Evolutionary conservation across 2,888 invertebrate genomes (phyloP), one percentile per base, ranked within the genome.

Genomic region (Dryadula phaetusa): DNA sequence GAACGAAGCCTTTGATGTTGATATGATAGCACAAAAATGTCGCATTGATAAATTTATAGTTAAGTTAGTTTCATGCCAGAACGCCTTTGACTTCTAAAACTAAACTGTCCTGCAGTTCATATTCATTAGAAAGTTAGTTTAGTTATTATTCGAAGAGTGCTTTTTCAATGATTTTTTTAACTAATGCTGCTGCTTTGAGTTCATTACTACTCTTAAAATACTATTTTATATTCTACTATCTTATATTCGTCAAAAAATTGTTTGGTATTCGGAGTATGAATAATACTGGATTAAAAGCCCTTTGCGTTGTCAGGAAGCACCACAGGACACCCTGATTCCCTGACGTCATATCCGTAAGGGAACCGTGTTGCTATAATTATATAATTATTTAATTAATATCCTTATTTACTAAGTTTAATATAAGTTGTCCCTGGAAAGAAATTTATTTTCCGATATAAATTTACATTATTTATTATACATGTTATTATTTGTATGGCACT

Each of bases 41-140:
- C 5, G 40, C 22, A 37, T 60, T 49, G 34, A 52, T 14, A 22
- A 32, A 54, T n/a, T 40, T 32, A 56, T 14, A 54, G 66, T 56
- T 54, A 66, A 56, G 18, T 47, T 34, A 66, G 28, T 47, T 54
- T 28, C n/a, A 34, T 12, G 20, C 20, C 18, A 56, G 62, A 25
- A 40, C 62, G 28, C 62, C 46, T 66, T 66, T 66, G 56, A 62
- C 62, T 66, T 62, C 56, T 12, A 52, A 49, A 64, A 22, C 1
- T 58, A 22, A 47, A 62, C 8, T 22, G 22, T 34, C 22, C 47
- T 20, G 44, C 28, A 44, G 28, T 52, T 61, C 8, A 10, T 20
- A 14, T 16, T 62, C 22, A 44, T 60, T 46, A 32, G 28, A 46
- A 46, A 60, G 18, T 46, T 46, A 18, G 18, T 44, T 40, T 25